Base-by-base conservation (phyloP, 2,113 vertebrate genomes). In the Chloroceryle aenea region DNA sequence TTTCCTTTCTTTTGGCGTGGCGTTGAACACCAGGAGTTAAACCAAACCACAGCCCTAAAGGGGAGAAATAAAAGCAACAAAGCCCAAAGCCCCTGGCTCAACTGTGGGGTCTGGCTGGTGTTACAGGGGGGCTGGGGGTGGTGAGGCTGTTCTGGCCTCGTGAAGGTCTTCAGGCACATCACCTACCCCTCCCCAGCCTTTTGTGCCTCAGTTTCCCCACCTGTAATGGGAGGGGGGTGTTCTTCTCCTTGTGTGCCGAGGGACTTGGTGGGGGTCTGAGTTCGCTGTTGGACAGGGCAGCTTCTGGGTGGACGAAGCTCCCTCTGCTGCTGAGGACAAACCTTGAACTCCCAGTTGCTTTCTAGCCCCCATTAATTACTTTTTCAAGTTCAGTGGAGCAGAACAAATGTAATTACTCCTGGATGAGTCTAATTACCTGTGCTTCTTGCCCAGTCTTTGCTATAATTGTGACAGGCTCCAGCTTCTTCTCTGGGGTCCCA, bases 371-470 rank as follows among this genome's bases (percentile, higher is more conserved):
- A 36, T 84, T 89, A 93, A 94, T 94, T 91, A 86, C 61, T 90
- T 88, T 76, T 76, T 82, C 68, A 85, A 83, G 66, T 63, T 85
- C 74, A 90, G 9, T 32, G 21, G 58, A 82, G 75, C 59, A 63
- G 86, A 96, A 92, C 91, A 96, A 93, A 90, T 50, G 7, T 43
- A 85, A 88, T 95, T 95, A 96, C 56, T 90, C 76, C 89, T 62
- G 48, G 58, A 34, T 0, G 10, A 88, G 63, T 48, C 64, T 93
- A 87, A 93, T 82, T 63, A 76, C 85, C 85, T 58, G 72, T 10
- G 6, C 75, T 91, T 82, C 76, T 61, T 78, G 94, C 94, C 69
- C 34, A 58, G 76, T 85, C 73, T 94, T 43, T 66, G 87, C 83
- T 72, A 19, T 23, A 71, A 67, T 32, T 64, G 90, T 26, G 32